Conservation (phyloP, 2,113 vertebrate genomes). For the Anarrhichthys ocellatus region DNA sequence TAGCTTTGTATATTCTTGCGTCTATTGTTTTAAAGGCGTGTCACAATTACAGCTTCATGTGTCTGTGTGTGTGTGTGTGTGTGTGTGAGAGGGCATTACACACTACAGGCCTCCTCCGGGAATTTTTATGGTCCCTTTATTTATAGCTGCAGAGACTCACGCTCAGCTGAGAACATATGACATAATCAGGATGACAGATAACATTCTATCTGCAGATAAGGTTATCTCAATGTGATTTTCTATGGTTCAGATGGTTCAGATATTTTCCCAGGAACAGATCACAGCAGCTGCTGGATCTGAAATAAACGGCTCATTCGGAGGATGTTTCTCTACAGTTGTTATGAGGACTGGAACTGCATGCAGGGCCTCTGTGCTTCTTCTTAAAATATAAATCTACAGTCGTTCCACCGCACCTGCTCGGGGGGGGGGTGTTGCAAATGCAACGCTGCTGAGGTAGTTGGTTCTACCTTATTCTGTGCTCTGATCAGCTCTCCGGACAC, state of each 20-base stretch:
- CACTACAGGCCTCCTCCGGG: slow-evolving; percentile 48
- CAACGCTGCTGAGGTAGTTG: slow-evolving; percentile 55
- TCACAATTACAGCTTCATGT: slow-evolving; percentile 6
- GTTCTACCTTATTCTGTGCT: slow-evolving; percentile 42
- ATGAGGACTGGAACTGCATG: not conserved
- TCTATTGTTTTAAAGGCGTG: slow-evolving; percentile 55
- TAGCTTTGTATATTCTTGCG: slow-evolving; percentile 25
- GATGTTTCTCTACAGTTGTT: slow-evolving; percentile 28
- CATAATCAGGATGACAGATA: slow-evolving; percentile 78
- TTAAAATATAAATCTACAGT: slow-evolving; percentile 62
- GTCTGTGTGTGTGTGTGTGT: slow-evolving; percentile 13
- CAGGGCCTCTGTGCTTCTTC: slow-evolving; percentile 1
- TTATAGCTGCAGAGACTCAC: slow-evolving; percentile 67
- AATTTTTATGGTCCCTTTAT: slow-evolving; percentile 68
- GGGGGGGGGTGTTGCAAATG: not conserved
- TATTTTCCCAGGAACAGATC: slow-evolving; percentile 49
- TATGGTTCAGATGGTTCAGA: slow-evolving; percentile 23
- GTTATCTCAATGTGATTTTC: slow-evolving; percentile 64
- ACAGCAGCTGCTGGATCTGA: slow-evolving; percentile 24
- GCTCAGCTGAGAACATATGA: slow-evolving; percentile 69
- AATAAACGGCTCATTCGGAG: slow-evolving; percentile 33
- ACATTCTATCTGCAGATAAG: slow-evolving; percentile 71
- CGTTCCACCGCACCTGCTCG: slow-evolving; percentile 48
- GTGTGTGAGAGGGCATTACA: slow-evolving; percentile 25
- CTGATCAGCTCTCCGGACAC: slow-evolving; percentile 52